Percentiles rank a stretch among this genome's conserved stretches.
phyloP scores from a whole-genome alignment of 2,113 vertebrate genomes.

The Ptilorrhoa leucosticta region DNA sequence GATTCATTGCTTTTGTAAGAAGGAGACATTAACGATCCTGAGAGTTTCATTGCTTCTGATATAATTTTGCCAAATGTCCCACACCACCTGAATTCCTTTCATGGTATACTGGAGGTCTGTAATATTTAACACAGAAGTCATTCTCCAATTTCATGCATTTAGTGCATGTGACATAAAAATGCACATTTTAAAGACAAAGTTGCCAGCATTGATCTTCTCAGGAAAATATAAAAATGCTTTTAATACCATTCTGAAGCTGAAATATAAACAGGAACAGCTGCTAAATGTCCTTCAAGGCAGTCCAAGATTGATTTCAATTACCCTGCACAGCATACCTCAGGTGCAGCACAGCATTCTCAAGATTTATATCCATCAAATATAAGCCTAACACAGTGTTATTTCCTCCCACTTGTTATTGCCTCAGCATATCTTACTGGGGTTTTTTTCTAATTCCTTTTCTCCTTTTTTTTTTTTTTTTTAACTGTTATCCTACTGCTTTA shows the following conservation, averaged over 20 bases:
- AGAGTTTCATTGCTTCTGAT: background rate
- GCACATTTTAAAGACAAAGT: constrained; percentile 56
- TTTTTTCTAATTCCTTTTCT: constrained; percentile 42
- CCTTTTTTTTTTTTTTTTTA: background rate
- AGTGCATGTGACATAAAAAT: constrained; percentile 54
- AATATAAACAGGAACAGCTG: constrained; percentile 73
- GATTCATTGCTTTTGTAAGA: constrained; percentile 47
- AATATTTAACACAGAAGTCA: constrained; percentile 5
- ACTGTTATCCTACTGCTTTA: background rate
- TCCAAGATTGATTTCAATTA: constrained; percentile 68
- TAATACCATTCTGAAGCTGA: constrained; percentile 55
- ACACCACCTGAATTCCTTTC: constrained; percentile 26
- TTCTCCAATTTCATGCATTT: constrained; percentile 35
- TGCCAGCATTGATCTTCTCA: constrained; percentile 50
- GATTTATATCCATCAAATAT: constrained; percentile 56
- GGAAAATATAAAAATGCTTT: constrained; percentile 62
- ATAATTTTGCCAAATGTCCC: background rate
- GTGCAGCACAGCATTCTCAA: constrained; percentile 54
- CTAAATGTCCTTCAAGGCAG: constrained; percentile 63
- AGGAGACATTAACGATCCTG: background rate
- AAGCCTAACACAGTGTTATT: constrained; percentile 33
- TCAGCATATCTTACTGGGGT: constrained; percentile 7
- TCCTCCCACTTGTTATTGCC: constrained; percentile 42
- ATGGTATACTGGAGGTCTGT: background rate
- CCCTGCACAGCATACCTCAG: constrained; percentile 44